Base-by-base conservation (phyloP, 2,797 vertebrate species). In the Sebastes cheni region DNA sequence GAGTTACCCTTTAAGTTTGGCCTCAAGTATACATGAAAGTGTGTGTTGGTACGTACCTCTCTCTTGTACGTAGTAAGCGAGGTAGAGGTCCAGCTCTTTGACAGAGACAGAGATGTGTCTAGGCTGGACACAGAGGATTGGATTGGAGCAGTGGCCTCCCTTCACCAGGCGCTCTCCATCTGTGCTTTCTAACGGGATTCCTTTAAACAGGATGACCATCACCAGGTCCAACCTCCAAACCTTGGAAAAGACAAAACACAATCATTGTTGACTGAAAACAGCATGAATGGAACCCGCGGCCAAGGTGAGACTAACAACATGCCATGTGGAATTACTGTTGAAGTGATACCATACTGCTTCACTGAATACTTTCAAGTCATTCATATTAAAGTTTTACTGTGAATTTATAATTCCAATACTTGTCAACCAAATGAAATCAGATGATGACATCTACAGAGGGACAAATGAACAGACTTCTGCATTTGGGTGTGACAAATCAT, bases 161-260 rank as follows among this genome's bases (percentile, higher is more conserved):
- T 99, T 99, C 54, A 99, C 96, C 91, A 99, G 96, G 62, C 98
- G 96, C 91, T 99, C 98, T 2, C 98, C 98, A 0, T 99, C 98
- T 0, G 98, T 99, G 96, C 98, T 99, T 95, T 99, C 98, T 92
- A 99, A 92, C 0, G 98, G 98, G 92, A 99, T 97, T 70, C 98
- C 98, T 94, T 99, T 99, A 95, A 99, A 99, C 54, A 99, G 96
- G 95, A 99, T 99, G 66, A 99, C 98, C 98, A 99, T 99, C 71
- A 99, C 98, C 91, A 99, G 95, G 95, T 99, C 98, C 89, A 99
- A 95, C 20, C 98, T 93, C 98, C 98, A 99, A 82, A 99, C 98
- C 94, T 95, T 16, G 7, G 27, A 65, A 56, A 65, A 56, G 16
- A 85, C 1, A 67, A 54, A 61, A 59, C 3, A 61, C 14, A 4